phyloP scores from a whole-genome alignment of 2,797 vertebrate species.

The Molossus alvarezi region DNA sequence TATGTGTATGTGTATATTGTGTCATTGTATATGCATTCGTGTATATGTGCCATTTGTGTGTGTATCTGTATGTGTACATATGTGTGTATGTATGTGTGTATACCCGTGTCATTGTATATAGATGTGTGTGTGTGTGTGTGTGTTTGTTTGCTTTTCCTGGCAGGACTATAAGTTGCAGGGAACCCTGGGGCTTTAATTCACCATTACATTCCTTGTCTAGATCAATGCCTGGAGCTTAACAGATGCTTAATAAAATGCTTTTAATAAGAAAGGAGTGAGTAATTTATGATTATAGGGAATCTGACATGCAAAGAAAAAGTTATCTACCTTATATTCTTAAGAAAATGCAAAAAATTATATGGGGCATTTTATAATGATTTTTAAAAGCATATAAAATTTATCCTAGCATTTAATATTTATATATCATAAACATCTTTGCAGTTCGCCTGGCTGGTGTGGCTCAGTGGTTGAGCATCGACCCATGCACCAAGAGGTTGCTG shows the following conservation, averaged over 20 bases:
- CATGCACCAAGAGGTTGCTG: no score
- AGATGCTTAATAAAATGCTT: neutral
- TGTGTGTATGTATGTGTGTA: neutral
- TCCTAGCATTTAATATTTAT: neutral
- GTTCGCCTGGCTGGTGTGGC: neutral
- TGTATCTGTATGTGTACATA: neutral
- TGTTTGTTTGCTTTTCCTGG: neutral
- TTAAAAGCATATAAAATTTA: constrained; percentile 52
- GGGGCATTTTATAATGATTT: neutral
- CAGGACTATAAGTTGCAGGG: neutral
- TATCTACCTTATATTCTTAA: neutral
- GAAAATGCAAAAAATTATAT: constrained; percentile 39
- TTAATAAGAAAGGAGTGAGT: neutral
- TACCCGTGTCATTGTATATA: neutral
- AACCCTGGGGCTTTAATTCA: neutral
- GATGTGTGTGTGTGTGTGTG: neutral
- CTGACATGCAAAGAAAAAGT: constrained; percentile 36
- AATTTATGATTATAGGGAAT: neutral
- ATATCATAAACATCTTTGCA: neutral
- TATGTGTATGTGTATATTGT: neutral
- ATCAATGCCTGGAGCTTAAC: neutral
- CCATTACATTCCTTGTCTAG: neutral
- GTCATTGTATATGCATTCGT: no score
- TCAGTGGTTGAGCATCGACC: no score
- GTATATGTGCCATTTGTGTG: neutral